These are phyloP conservation scores for Dexiosoma caninum DNA, from an alignment of 2,888 invertebrate genomes.

Conservation along the genomic window DNA sequence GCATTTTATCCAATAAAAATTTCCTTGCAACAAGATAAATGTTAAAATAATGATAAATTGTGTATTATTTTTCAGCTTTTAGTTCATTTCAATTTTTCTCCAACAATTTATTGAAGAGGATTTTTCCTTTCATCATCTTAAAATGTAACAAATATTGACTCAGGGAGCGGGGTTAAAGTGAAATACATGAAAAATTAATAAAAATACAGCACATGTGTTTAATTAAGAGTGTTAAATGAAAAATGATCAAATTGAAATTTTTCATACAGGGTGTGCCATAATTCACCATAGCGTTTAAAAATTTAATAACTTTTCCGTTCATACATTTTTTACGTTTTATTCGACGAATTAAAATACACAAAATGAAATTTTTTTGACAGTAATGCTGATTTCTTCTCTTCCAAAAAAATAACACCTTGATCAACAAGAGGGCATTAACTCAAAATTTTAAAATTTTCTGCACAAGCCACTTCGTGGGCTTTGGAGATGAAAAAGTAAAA, in stretches of 20 bases:
- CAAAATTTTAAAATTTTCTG: too few relatives aligned
- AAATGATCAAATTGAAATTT: neutral
- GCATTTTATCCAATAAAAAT: conserved; percentile 11
- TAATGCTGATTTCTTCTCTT: too few relatives aligned
- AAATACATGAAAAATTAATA: neutral
- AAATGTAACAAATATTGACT: conserved; percentile 3
- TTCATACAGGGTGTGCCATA: neutral
- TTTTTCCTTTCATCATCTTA: conserved; percentile 11
- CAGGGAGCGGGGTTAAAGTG: neutral
- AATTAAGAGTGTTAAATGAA: neutral
- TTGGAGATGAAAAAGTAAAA: too few relatives aligned
- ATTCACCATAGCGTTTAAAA: too few relatives aligned
- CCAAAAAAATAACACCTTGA: too few relatives aligned
- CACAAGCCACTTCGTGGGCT: too few relatives aligned
- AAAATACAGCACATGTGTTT: neutral
- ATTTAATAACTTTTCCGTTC: too few relatives aligned
- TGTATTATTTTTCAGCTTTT: neutral
- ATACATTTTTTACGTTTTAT: too few relatives aligned
- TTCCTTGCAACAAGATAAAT: conserved; percentile 10
- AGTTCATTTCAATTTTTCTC: neutral
- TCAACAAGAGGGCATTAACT: too few relatives aligned
- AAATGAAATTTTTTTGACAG: too few relatives aligned
- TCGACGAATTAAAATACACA: too few relatives aligned
- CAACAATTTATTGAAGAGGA: neutral
- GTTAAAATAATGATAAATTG: conserved; percentile 45